Evolutionary conservation across 2,113 vertebrate species (phyloP).

Genomic region (Crotalus tigris): DNA sequence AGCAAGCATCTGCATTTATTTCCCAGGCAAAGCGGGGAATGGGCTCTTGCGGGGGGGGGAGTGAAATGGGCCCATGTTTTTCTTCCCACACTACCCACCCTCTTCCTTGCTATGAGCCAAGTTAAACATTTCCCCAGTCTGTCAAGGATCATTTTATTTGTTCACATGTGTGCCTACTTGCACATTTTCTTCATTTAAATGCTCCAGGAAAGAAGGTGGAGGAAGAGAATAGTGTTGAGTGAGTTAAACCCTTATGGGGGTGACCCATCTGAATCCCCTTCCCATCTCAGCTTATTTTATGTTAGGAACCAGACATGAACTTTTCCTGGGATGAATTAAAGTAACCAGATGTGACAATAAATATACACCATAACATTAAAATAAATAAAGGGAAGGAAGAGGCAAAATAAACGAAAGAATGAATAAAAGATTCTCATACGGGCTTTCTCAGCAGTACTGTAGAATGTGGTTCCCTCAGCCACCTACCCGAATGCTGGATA

Average conservation of each 20-base stretch:
- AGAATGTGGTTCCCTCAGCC: neutral
- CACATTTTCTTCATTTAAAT: neutral
- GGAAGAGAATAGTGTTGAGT: neutral
- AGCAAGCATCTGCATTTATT: neutral
- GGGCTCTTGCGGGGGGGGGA: neutral
- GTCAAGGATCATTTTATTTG: neutral
- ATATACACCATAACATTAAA: neutral
- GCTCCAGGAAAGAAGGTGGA: neutral
- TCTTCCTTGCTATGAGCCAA: neutral
- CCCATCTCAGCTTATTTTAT: neutral
- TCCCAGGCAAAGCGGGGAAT: neutral
- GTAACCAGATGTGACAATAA: neutral
- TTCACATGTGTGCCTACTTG: neutral
- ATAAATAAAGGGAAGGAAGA: neutral
- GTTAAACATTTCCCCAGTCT: conserved; percentile 6
- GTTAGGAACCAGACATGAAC: neutral
- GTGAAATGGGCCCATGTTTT: neutral
- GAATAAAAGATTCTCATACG: neutral
- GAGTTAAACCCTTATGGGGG: neutral
- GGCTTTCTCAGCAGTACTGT: neutral
- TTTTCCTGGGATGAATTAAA: conserved; percentile 23
- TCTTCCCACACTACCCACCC: neutral
- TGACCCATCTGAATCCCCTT: neutral
- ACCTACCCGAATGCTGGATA: neutral
- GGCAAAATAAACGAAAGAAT: neutral